Percentiles rank a stretch among this genome's conserved stretches.
phyloP scores from a whole-genome alignment of 2,113 vertebrate species.

The Toxotes jaculatrix region DNA sequence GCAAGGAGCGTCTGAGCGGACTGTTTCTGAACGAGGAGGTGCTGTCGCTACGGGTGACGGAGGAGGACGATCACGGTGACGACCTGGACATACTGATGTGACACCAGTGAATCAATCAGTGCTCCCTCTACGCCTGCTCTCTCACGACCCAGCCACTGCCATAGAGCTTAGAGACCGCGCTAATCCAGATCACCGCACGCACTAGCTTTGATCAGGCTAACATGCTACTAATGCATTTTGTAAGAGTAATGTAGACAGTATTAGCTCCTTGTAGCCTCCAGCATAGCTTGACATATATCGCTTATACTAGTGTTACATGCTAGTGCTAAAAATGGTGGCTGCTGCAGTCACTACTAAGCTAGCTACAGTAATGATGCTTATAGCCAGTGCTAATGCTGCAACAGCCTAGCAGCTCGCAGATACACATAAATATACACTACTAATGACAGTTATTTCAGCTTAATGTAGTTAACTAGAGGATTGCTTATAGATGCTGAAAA shows the following conservation, averaged over 20 bases:
- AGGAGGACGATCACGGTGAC: conserved; percentile 92
- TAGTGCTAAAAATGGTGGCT: conserved; percentile 21
- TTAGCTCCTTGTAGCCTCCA: conserved; percentile 18
- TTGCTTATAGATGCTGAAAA: conserved; percentile 39
- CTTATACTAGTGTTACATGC: conserved; percentile 23
- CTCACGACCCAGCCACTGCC: conserved; percentile 3
- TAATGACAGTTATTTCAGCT: background rate
- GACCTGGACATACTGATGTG: conserved; percentile 98
- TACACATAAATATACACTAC: background rate
- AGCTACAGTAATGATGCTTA: conserved; percentile 20
- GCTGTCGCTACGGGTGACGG: conserved; percentile 93
- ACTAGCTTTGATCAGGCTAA: conserved; percentile 17
- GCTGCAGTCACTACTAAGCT: background rate
- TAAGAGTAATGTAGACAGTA: conserved; percentile 13
- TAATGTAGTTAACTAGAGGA: background rate
- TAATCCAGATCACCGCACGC: conserved; percentile 12
- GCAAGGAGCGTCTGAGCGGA: conserved; percentile 97
- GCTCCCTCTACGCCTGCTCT: conserved; percentile 89
- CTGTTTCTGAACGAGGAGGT: conserved; percentile 99
- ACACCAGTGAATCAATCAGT: conserved; percentile 88
- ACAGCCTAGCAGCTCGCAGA: conserved; percentile 5
- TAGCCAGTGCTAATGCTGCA: conserved; percentile 3
- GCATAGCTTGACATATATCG: conserved; percentile 35
- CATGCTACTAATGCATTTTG: conserved; percentile 20
- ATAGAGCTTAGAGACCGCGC: conserved; percentile 31